These are phyloP conservation scores for Ariopsis seemanni DNA, from an alignment of 2,113 vertebrate genomes.

Conservation along the genomic window DNA sequence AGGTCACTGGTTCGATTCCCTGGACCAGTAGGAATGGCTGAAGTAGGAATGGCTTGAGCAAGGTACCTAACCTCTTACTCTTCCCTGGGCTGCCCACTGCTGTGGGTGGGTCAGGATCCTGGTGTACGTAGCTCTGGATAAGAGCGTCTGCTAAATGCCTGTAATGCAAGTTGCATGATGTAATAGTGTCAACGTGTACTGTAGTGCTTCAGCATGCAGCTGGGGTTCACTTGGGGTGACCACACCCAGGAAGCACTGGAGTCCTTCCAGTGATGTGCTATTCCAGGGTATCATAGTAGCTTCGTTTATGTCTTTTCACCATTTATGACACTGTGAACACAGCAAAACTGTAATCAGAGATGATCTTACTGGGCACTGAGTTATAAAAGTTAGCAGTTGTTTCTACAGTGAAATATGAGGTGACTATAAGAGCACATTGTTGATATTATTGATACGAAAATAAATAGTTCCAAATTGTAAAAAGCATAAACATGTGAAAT, in stretches of 20 bases:
- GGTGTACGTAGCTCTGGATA: no score
- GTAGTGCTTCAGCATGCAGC: conserved; percentile 3
- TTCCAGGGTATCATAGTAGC: conserved; percentile 12
- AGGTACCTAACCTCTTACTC: no score
- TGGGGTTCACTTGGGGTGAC: neutral
- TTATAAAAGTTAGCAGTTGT: neutral
- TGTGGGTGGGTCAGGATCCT: no score
- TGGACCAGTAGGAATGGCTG: no score
- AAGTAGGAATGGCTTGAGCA: no score
- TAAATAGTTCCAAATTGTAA: neutral
- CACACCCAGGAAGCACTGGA: neutral
- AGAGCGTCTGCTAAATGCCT: no score
- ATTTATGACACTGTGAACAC: conserved; percentile 16
- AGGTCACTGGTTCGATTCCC: no score
- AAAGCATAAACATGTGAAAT: neutral
- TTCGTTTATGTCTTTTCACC: conserved; percentile 20
- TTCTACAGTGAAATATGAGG: neutral
- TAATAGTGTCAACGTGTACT: neutral
- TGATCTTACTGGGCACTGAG: conserved; percentile 8
- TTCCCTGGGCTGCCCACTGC: no score
- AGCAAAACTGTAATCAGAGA: conserved; percentile 9
- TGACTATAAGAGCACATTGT: neutral
- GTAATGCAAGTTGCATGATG: neutral
- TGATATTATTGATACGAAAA: neutral
- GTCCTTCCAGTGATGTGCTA: neutral